Evolutionary conservation across 2,113 vertebrate genomes (phyloP).

Genomic region (Lophius piscatorius): DNA sequence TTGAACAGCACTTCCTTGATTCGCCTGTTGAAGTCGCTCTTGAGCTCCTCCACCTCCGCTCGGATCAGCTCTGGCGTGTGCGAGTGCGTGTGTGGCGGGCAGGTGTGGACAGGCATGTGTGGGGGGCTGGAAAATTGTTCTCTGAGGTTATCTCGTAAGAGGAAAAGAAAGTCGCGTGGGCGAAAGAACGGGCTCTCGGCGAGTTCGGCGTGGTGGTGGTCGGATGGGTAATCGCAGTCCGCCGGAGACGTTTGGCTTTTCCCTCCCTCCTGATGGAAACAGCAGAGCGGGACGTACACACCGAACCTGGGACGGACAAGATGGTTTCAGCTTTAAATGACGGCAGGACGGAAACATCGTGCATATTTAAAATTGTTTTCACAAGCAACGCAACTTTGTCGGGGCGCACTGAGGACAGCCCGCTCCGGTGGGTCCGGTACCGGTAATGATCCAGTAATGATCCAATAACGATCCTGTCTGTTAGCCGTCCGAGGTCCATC

Average conservation of each 20-base stretch:
- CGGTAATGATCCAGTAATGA: no score
- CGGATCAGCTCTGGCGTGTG: slow-evolving; percentile 95
- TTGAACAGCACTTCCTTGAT: slow-evolving; percentile 99
- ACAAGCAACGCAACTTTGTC: no score
- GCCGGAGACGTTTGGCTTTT: slow-evolving; percentile 80
- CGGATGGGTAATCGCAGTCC: slow-evolving; percentile 85
- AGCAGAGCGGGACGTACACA: slow-evolving; percentile 97
- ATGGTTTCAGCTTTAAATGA: slow-evolving; percentile 18
- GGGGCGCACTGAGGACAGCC: no score
- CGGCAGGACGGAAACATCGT: neutral
- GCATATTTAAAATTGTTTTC: slow-evolving; percentile 21
- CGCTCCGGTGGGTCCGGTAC: no score
- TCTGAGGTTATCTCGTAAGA: slow-evolving; percentile 90
- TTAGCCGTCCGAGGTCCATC: no score
- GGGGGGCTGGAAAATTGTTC: slow-evolving; percentile 92
- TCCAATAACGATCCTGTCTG: no score
- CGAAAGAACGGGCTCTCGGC: slow-evolving; percentile 84
- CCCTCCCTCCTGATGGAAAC: slow-evolving; percentile 94
- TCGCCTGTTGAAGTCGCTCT: slow-evolving; percentile 96
- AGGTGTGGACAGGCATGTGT: slow-evolving; percentile 91
- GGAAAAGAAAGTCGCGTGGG: slow-evolving; percentile 91
- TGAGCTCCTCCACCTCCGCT: slow-evolving; percentile 95
- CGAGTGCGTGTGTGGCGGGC: slow-evolving; percentile 90
- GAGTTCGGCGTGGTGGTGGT: slow-evolving; percentile 82
- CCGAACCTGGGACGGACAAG: slow-evolving; percentile 84